Conservation (phyloP, 2,113 vertebrate genomes). For the Tiliqua scincoides region DNA sequence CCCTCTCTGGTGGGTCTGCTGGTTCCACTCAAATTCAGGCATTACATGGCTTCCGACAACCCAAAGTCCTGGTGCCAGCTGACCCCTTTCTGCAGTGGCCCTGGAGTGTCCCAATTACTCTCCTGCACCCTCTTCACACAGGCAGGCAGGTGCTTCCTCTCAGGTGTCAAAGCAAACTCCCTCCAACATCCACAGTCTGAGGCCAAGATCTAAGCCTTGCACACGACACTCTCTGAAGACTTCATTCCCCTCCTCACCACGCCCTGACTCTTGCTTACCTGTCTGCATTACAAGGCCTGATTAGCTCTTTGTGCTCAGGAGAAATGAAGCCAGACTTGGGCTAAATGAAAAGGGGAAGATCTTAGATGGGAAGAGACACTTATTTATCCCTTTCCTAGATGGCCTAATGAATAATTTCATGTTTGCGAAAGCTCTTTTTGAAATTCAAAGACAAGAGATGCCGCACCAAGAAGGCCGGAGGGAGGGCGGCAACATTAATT, state of each 20-base stretch:
- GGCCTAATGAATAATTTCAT: constrained; percentile 87
- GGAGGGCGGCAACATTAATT: constrained; percentile 81
- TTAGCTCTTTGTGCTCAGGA: constrained; percentile 39
- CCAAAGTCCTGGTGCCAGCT: neutral
- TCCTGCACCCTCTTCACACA: neutral
- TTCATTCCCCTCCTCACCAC: rapidly evolving
- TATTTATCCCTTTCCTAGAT: constrained; percentile 84
- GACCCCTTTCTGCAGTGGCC: neutral
- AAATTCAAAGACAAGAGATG: constrained; percentile 85
- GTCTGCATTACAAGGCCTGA: constrained; percentile 32
- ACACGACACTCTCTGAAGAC: neutral
- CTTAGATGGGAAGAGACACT: constrained; percentile 78
- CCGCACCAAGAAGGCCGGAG: constrained; percentile 76
- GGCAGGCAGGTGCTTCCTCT: neutral
- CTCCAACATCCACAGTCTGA: rapidly evolving
- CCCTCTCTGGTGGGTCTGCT: too few relatives aligned
- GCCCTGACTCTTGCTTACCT: constrained; percentile 18
- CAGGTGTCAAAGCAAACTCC: too few relatives aligned
- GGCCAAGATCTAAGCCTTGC: neutral
- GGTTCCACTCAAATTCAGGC: neutral
- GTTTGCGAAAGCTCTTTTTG: constrained; percentile 85
- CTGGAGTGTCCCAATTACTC: neutral
- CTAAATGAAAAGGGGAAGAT: constrained; percentile 71
- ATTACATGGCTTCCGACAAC: neutral
- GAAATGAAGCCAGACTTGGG: constrained; percentile 53